phyloP scores from a whole-genome alignment of 1,140 invertebrate species.

The Diploscapter pachys region DNA sequence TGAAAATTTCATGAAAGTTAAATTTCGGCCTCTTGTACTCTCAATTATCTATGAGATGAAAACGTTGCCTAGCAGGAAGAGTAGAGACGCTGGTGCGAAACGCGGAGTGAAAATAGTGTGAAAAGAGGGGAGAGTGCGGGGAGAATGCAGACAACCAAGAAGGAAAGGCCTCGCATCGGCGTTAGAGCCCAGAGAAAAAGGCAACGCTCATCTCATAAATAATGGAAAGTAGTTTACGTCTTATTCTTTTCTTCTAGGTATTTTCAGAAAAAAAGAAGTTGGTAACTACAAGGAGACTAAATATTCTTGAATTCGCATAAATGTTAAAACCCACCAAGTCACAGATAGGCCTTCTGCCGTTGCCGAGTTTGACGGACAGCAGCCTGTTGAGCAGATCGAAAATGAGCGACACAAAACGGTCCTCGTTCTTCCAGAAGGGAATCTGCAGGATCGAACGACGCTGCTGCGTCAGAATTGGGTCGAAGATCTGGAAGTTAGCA shows the following conservation, averaged over 20 bases:
- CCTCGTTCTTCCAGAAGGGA: background rate
- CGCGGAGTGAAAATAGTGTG: no score
- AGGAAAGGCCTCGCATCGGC: no score
- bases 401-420: background rate
- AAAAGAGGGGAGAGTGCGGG: no score
- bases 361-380: background rate
- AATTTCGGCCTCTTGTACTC: background rate
- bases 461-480: slow-evolving; percentile 5
- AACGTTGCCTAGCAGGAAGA: background rate
- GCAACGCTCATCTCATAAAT: background rate
- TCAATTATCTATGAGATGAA: background rate
- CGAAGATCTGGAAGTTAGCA: slow-evolving; percentile 3
- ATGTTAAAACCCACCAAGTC: slow-evolving; percentile 1
- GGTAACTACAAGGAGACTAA: background rate
- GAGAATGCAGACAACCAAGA: no score
- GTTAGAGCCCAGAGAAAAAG: background rate
- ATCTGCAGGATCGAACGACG: background rate
- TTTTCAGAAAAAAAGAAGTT: background rate
- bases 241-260: background rate
- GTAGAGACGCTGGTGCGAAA: background rate
- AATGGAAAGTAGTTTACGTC: background rate
- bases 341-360: slow-evolving; percentile 12
- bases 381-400: background rate
- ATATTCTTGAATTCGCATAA: background rate
- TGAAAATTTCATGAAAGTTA: background rate